These are phyloP conservation scores for Nephila pilipes DNA, from an alignment of 1,140 invertebrate species.

Conservation along the genomic window DNA sequence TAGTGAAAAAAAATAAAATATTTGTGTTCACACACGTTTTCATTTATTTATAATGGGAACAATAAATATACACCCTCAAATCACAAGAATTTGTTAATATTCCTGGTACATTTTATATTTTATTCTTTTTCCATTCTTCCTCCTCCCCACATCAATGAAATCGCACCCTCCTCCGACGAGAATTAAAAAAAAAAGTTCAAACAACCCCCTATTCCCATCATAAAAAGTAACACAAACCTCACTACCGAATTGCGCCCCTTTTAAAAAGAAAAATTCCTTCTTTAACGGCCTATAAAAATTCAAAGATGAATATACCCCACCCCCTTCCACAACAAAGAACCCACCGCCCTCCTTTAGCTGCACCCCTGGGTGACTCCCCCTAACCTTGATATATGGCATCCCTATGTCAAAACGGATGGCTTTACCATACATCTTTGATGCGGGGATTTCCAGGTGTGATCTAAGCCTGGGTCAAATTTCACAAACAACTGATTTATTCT, in stretches of 20 bases:
- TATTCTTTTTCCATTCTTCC: neutral
- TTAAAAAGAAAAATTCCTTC: constrained; percentile 21
- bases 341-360: neutral
- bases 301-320: neutral
- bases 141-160: neutral
- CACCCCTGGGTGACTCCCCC: neutral
- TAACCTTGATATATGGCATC: neutral
- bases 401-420: neutral
- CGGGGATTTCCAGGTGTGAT: constrained; percentile 41
- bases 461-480: constrained; percentile 60
- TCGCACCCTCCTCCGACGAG: neutral
- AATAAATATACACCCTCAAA: neutral
- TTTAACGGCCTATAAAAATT: constrained; percentile 42
- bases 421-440: neutral
- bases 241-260: neutral
- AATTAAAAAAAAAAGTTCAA: neutral
- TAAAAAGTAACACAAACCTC: constrained; percentile 9
- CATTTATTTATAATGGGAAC: neutral
- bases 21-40: too few relatives aligned
- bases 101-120: neutral
- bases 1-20: too few relatives aligned
- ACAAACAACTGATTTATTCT: constrained; percentile 68
- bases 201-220: neutral
- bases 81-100: neutral
- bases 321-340: neutral